Evolutionary conservation across 2,113 vertebrate species (phyloP).

Genomic region (Melozone crissalis): DNA sequence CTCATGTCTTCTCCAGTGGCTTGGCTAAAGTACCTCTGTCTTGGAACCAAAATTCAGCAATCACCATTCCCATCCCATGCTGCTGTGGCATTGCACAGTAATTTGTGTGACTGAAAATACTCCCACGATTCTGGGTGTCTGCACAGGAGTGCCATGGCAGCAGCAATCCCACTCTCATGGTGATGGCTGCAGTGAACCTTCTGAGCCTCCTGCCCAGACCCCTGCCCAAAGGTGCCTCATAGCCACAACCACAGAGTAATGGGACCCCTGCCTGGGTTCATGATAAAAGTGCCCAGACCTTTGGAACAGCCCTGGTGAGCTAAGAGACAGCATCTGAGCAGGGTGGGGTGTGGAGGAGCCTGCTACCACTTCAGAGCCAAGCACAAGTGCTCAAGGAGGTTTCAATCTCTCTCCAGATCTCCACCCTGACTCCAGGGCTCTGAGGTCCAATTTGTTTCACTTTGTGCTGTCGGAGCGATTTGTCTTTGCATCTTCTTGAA

Average conservation of each 20-base stretch:
- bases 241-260: not conserved
- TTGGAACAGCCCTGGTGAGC: not conserved
- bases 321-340: not conserved
- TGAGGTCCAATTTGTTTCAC: constrained; percentile 43
- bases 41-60: not conserved
- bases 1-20: not conserved
- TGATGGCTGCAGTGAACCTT: not conserved
- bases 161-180: not conserved
- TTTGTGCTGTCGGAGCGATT: not conserved
- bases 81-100: rapidly evolving
- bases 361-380: constrained; percentile 16
- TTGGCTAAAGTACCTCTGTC: not conserved
- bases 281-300: not conserved
- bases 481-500: constrained; percentile 29
- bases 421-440: constrained; percentile 5
- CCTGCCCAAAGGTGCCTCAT: not conserved
- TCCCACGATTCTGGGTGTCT: not conserved
- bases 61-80: not conserved
- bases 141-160: not conserved
- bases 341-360: not conserved
- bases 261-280: not conserved
- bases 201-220: not conserved
- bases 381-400: not conserved
- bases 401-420: not conserved
- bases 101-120: not conserved